Conservation (phyloP, 2,113 vertebrate genomes). For the Fulmarus glacialis region DNA sequence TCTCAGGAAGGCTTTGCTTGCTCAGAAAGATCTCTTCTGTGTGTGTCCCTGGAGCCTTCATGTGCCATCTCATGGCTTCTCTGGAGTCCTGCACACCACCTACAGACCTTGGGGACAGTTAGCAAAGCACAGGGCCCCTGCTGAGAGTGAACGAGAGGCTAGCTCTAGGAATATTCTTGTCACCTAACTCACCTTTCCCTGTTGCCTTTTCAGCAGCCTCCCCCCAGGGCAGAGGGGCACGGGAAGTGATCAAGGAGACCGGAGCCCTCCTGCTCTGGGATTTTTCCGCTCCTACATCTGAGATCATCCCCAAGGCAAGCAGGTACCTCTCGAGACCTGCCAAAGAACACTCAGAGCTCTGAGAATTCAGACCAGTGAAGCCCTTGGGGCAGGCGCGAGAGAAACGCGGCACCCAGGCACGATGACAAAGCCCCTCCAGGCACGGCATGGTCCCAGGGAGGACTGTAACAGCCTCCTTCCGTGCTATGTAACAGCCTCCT, state of each 20-base stretch:
- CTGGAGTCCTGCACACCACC: conserved; percentile 44
- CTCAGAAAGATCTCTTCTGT: conserved; percentile 28
- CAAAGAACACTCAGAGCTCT: conserved; percentile 63
- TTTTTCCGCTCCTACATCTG: conserved; percentile 66
- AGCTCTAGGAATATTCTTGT: conserved; percentile 52
- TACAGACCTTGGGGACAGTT: conserved; percentile 36
- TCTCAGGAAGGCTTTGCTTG: conserved; percentile 16
- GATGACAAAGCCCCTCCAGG: neutral
- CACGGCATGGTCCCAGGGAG: neutral
- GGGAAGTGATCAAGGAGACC: conserved; percentile 50
- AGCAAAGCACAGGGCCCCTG: conserved; percentile 45
- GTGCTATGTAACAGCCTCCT: neutral
- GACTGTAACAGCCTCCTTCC: neutral
- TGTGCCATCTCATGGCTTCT: conserved; percentile 21
- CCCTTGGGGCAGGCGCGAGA: neutral
- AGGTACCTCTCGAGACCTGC: conserved; percentile 67
- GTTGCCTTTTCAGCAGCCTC: conserved; percentile 54
- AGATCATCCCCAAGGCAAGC: conserved; percentile 62
- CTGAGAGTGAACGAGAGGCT: conserved; percentile 25
- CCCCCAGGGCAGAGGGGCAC: conserved; percentile 63
- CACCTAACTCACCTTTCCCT: conserved; percentile 66
- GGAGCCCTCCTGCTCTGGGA: conserved; percentile 63
- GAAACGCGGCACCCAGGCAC: neutral
- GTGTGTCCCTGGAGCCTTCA: conserved; percentile 37
- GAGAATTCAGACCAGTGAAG: neutral